phyloP scores from a whole-genome alignment of 2,888 invertebrate genomes.

The Chrysomela aeneicollis region DNA sequence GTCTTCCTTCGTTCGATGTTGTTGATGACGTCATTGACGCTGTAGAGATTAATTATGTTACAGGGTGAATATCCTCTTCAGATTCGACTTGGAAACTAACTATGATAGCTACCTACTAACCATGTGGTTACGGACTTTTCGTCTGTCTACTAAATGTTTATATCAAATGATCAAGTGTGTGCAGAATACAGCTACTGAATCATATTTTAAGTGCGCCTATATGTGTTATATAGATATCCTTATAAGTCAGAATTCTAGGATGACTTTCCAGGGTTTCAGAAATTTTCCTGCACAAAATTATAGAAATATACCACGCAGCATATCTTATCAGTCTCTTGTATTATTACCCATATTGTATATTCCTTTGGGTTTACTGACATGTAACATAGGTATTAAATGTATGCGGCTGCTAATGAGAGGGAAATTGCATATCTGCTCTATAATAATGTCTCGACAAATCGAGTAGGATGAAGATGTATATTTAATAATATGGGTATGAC shows the following conservation, averaged over 20 bases:
- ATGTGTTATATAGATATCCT: too few relatives aligned
- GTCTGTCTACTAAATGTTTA: not conserved
- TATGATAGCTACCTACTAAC: too few relatives aligned
- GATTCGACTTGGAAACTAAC: too few relatives aligned
- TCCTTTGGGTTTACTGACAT: too few relatives aligned
- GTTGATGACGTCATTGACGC: slow-evolving; percentile 60
- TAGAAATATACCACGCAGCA: too few relatives aligned
- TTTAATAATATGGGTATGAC: not conserved
- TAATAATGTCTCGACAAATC: slow-evolving; percentile 25
- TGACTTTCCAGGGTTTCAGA: too few relatives aligned
- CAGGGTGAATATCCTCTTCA: not conserved
- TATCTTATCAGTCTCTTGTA: not conserved
- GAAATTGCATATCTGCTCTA: slow-evolving; percentile 29
- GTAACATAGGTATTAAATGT: slow-evolving; percentile 9
- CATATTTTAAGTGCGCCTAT: too few relatives aligned
- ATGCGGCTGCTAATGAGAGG: slow-evolving; percentile 24
- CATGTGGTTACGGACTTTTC: too few relatives aligned
- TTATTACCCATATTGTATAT: too few relatives aligned
- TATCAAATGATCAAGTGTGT: not conserved
- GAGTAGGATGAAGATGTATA: slow-evolving; percentile 12
- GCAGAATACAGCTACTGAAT: not conserved
- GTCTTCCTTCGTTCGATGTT: slow-evolving; percentile 64
- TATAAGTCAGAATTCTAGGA: too few relatives aligned
- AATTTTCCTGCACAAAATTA: too few relatives aligned
- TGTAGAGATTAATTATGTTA: slow-evolving; percentile 38